phyloP scores from a whole-genome alignment of 2,113 vertebrate species.

The Corythornis madagascariensis region DNA sequence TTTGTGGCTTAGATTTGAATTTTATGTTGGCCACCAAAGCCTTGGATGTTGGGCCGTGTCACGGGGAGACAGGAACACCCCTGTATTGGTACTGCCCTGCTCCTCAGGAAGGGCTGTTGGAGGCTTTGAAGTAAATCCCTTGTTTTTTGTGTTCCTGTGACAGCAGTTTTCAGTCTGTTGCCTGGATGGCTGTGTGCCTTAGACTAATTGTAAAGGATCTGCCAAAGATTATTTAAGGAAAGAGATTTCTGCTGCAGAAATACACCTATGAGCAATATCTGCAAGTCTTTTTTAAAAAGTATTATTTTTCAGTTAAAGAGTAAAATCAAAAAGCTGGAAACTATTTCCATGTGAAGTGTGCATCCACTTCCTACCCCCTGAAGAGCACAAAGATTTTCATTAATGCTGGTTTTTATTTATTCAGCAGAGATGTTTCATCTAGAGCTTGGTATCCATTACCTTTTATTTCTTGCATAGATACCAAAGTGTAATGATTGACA shows the following conservation, averaged over 20 bases:
- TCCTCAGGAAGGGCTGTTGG: not conserved
- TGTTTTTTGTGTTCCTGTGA: not conserved
- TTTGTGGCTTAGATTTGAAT: not conserved
- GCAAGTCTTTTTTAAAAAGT: not conserved
- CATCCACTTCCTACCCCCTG: too few species aligned
- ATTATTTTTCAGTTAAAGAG: too few species aligned
- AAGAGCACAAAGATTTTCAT: not conserved
- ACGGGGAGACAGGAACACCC: not conserved
- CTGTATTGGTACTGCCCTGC: not conserved
- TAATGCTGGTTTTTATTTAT: not conserved
- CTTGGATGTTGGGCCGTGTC: not conserved
- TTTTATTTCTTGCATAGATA: not conserved
- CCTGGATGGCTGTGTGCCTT: not conserved
- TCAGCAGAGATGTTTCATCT: not conserved
- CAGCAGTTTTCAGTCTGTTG: not conserved
- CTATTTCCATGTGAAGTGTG: not conserved
- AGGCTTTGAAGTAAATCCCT: not conserved
- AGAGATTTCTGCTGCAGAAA: not conserved
- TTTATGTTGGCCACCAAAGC: not conserved
- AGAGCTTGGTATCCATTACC: not conserved
- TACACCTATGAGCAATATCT: not conserved
- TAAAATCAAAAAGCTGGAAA: not conserved
- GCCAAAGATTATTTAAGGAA: not conserved
- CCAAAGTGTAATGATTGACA: not conserved
- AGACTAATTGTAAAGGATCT: not conserved